phyloP scores from a whole-genome alignment of 2,888 invertebrate species.

The Cephus nigrinus region DNA sequence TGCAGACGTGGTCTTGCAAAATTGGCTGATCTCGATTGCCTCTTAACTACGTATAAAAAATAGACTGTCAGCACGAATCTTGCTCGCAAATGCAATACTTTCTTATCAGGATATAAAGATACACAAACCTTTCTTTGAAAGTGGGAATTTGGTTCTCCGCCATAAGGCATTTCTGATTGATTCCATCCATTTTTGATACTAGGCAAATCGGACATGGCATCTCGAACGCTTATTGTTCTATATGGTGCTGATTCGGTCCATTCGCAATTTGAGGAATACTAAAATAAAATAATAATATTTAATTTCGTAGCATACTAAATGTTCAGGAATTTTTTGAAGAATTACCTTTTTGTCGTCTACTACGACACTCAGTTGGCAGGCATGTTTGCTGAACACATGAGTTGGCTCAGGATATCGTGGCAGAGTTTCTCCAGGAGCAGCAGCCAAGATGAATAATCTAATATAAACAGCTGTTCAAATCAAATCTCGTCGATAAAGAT shows the following conservation, averaged over 20 bases:
- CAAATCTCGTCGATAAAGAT: not conserved
- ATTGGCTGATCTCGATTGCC: slow-evolving; percentile 70
- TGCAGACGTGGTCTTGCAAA: slow-evolving; percentile 83
- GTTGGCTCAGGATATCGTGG: slow-evolving; percentile 84
- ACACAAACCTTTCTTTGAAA: slow-evolving; percentile 74
- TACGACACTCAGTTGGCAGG: slow-evolving; percentile 73
- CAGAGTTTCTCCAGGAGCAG: slow-evolving; percentile 81
- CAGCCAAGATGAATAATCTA: slow-evolving; percentile 81
- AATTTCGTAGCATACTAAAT: slow-evolving; percentile 25
- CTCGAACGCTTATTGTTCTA: slow-evolving; percentile 81
- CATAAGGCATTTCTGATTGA: slow-evolving; percentile 77
- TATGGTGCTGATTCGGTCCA: slow-evolving; percentile 80
- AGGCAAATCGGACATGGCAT: slow-evolving; percentile 86
- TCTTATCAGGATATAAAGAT: not conserved
- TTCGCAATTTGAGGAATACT: slow-evolving; percentile 67
- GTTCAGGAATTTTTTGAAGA: not conserved
- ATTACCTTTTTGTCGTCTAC: slow-evolving; percentile 72
- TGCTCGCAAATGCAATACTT: slow-evolving; percentile 2
- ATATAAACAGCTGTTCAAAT: slow-evolving; percentile 18
- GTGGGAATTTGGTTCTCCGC: slow-evolving; percentile 77
- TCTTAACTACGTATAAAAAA: slow-evolving; percentile 68
- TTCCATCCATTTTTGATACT: slow-evolving; percentile 79
- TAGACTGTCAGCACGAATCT: not conserved
- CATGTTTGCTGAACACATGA: slow-evolving; percentile 79
- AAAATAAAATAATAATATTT: slow-evolving; percentile 41